Evolutionary conservation across 2,113 vertebrate genomes (phyloP).

Genomic region (Paradoxurus hermaphroditus): DNA sequence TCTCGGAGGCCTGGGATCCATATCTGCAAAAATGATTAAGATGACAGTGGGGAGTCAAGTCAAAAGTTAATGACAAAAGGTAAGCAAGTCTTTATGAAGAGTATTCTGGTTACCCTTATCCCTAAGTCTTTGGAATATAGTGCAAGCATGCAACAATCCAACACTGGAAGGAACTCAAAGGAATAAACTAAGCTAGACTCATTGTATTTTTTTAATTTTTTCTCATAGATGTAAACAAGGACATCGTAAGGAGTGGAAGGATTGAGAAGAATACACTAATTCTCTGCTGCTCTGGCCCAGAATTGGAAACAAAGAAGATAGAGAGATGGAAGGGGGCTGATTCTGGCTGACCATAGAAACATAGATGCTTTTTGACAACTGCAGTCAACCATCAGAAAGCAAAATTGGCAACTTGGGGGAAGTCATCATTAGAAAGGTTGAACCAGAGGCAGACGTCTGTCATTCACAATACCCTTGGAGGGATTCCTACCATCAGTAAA

Average conservation of each 20-base stretch:
- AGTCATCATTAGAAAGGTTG: background rate
- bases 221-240: background rate
- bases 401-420: background rate
- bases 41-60: background rate
- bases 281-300: background rate
- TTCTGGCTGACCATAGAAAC: background rate
- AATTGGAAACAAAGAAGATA: background rate
- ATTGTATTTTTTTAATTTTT: background rate
- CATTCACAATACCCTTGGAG: background rate
- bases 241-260: background rate
- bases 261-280: background rate
- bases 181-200: background rate
- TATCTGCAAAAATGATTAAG: slow-evolving; percentile 9
- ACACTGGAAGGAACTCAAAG: background rate
- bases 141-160: background rate
- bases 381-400: background rate
- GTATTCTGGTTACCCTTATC: background rate
- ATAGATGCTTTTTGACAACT: background rate
- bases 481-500: background rate
- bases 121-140: background rate
- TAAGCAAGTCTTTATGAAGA: background rate
- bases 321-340: background rate
- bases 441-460: background rate
- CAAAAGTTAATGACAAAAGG: background rate
- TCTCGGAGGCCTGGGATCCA: background rate